phyloP scores from a whole-genome alignment of 2,113 vertebrate genomes.

The Neodontobutis hainanensis region DNA sequence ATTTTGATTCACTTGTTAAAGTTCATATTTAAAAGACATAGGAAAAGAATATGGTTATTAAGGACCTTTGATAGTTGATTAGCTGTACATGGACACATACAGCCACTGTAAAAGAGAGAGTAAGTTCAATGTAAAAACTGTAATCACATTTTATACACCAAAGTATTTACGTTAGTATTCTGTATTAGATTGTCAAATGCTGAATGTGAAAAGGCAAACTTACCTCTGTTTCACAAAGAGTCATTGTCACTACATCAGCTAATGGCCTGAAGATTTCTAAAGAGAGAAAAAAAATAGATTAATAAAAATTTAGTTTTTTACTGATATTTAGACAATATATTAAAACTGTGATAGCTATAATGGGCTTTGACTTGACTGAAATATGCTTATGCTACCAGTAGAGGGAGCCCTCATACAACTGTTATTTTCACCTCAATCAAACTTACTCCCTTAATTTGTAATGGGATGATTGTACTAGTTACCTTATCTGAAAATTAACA shows the following conservation, averaged over 20 bases:
- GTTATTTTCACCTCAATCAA: background rate
- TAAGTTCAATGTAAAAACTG: background rate
- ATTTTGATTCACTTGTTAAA: too few relatives aligned
- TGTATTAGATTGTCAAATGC: background rate
- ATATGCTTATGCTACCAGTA: background rate
- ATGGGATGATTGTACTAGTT: background rate
- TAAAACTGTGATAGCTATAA: background rate
- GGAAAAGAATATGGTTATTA: too few relatives aligned
- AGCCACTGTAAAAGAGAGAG: slow-evolving; percentile 62
- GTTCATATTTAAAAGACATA: too few relatives aligned
- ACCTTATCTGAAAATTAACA: slow-evolving; percentile 1
- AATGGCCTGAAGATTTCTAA: slow-evolving; percentile 59
- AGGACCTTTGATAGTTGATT: background rate
- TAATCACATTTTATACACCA: too few relatives aligned
- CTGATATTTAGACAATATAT: background rate
- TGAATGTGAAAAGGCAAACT: background rate
- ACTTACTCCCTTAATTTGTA: background rate
- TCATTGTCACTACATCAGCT: slow-evolving; percentile 41
- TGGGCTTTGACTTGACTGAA: background rate
- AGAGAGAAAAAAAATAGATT: background rate
- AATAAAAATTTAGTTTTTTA: background rate
- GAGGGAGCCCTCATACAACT: background rate
- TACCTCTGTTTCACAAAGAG: slow-evolving; percentile 60
- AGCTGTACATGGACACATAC: slow-evolving; percentile 58
- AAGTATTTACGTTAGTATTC: background rate